Evolutionary conservation across 2,888 invertebrate genomes (phyloP).

Genomic region (Philhelius pedissequus): DNA sequence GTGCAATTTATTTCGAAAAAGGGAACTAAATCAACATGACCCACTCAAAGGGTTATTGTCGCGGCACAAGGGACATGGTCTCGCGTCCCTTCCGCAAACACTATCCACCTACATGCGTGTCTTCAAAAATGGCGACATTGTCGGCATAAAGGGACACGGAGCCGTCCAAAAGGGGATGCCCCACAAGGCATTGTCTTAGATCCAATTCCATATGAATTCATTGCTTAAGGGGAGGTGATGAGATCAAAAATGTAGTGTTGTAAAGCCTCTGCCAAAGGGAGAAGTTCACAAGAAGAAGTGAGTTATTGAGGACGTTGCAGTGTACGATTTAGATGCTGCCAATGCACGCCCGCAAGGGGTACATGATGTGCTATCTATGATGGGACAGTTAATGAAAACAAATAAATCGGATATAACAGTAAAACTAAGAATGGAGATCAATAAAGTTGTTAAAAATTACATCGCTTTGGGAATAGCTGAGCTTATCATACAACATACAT

Average conservation of each 20-base stretch:
- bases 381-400: too few relatives aligned
- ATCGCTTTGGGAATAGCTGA: too few relatives aligned
- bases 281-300: too few relatives aligned
- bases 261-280: too few relatives aligned
- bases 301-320: too few relatives aligned
- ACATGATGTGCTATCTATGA: too few relatives aligned
- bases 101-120: conserved; percentile 98
- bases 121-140: conserved; percentile 99
- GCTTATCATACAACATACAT: too few relatives aligned
- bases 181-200: conserved; percentile 95
- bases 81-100: conserved; percentile 95
- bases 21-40: conserved; percentile 87
- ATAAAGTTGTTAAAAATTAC: too few relatives aligned
- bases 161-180: conserved; percentile 99
- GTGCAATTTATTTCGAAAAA: conserved; percentile 76
- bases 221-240: conserved; percentile 86
- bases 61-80: conserved; percentile 99
- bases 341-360: too few relatives aligned
- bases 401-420: too few relatives aligned
- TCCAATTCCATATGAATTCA: conserved; percentile 98
- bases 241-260: conserved; percentile 2
- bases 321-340: too few relatives aligned
- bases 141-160: conserved; percentile 99
- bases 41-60: conserved; percentile 99
- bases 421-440: too few relatives aligned